Base-by-base conservation (phyloP, 2,113 vertebrate species). In the Nanorana parkeri region DNA sequence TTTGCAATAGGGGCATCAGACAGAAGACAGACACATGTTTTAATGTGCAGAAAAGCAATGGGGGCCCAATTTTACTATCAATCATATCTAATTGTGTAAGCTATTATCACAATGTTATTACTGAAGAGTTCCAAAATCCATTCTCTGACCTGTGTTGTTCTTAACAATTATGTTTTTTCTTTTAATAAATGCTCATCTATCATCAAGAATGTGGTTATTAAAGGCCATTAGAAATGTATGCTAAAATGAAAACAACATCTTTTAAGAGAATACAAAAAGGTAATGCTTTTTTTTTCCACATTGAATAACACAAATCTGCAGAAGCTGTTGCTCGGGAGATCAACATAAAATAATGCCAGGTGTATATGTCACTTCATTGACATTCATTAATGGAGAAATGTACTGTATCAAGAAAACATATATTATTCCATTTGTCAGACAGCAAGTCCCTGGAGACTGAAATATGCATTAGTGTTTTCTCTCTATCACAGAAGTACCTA, bases 51-150 rank as follows among this genome's bases (percentile, higher is more conserved):
- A 86, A 88, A 90, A 89, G 86, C 90, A 87, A 89, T 87, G 90
- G 88, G 90, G 87, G 88, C 89, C 90, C 89, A 93, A 91, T 93
- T 94, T 93, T 91, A 87, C 91, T 89, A 93, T 93, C 91, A 92
- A 90, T 93, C 93, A 93, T 92, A 92, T 92, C 93, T 93, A 93
- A 94, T 92, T 91, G 91, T 91, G 89, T 89, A 91, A 90, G 90
- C 90, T 91, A 93, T 91, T 93, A 91, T 92, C 90, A 90, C 90
- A 93, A 93, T 93, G 93, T 92, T 92, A 89, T 93, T 93, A 93
- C 87, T 91, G 90, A 94, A 94, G 89, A 92, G 91, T 90, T 87
- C 87, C 88, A 82, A 90, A 90, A 87, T 88, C 91, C 91, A 90
- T 92, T 93, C 91, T 89, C 87, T 87, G 88, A 88, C 87, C 90